Percentiles rank a stretch among this genome's conserved stretches.
phyloP scores from a whole-genome alignment of 1,140 invertebrate species.

The Agraylea sexmaculata region DNA sequence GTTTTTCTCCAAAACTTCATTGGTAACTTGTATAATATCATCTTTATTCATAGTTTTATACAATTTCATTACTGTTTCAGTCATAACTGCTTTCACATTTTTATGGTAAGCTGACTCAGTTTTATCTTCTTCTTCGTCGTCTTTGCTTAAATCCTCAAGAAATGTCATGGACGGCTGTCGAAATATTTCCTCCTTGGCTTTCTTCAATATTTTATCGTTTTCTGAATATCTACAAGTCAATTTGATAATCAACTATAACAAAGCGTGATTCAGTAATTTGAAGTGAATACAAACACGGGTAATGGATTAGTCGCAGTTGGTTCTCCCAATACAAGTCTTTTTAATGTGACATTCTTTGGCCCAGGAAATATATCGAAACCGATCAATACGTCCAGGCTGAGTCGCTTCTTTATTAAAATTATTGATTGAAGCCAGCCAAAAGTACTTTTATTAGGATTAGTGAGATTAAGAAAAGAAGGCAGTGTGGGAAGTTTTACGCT shows the following conservation, averaged over 20 bases:
- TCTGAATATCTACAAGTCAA: too few relatives aligned
- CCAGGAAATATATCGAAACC: conserved; percentile 56
- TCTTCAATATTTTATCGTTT: too few relatives aligned
- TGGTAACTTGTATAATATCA: conserved; percentile 5
- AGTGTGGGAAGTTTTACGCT: conserved; percentile 43
- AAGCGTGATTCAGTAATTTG: too few relatives aligned
- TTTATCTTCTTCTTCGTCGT: conserved; percentile 13
- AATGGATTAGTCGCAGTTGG: conserved; percentile 48
- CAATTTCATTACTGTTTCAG: conserved; percentile 17
- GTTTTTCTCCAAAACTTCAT: conserved; percentile 14
- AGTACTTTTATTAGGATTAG: conserved; percentile 26
- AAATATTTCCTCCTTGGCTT: conserved; percentile 5
- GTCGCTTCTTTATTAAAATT: conserved; percentile 46
- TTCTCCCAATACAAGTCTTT: conserved; percentile 49
- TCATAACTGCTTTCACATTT: conserved; percentile 17
- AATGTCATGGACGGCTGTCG: conserved; percentile 6
- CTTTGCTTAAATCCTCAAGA: too few relatives aligned
- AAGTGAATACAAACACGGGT: conserved; percentile 51
- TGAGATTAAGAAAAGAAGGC: conserved; percentile 43
- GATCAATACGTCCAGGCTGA: conserved; percentile 54
- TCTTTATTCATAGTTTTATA: conserved; percentile 4
- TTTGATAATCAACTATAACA: too few relatives aligned
- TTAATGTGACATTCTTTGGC: conserved; percentile 49
- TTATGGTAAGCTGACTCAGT: conserved; percentile 1
- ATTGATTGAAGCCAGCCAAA: conserved; percentile 52